phyloP scores from a whole-genome alignment of 2,113 vertebrate species.

The Sinocyclocheilus anshuiensis region DNA sequence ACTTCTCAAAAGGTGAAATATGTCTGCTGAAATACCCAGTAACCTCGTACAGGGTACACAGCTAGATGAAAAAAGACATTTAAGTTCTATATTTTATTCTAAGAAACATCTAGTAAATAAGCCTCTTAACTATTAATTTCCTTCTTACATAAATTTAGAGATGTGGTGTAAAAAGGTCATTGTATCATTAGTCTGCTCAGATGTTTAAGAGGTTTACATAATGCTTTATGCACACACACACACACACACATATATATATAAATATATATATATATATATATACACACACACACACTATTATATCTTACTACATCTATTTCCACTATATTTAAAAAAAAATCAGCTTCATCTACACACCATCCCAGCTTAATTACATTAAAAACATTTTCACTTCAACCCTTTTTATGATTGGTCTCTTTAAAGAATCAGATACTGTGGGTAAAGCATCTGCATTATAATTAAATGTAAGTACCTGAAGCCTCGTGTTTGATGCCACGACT shows the following conservation, averaged over 20 bases:
- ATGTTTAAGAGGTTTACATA: neutral
- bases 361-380: neutral
- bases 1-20: neutral
- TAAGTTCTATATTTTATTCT: neutral
- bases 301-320: neutral
- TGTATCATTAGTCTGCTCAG: neutral
- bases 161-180: neutral
- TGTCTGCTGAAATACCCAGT: neutral
- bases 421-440: neutral
- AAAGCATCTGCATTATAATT: neutral
- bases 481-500: constrained; percentile 89
- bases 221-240: neutral
- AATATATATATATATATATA: neutral
- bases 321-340: neutral
- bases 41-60: neutral
- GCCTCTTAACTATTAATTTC: neutral
- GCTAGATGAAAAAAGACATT: neutral
- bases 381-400: neutral
- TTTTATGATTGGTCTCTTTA: neutral
- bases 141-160: neutral
- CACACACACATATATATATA: neutral
- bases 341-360: neutral
- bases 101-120: neutral
- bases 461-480: constrained; percentile 79
- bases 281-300: neutral